These are phyloP conservation scores for Pipa parva DNA, from an alignment of 2,113 vertebrate genomes.

Conservation along the genomic window DNA sequence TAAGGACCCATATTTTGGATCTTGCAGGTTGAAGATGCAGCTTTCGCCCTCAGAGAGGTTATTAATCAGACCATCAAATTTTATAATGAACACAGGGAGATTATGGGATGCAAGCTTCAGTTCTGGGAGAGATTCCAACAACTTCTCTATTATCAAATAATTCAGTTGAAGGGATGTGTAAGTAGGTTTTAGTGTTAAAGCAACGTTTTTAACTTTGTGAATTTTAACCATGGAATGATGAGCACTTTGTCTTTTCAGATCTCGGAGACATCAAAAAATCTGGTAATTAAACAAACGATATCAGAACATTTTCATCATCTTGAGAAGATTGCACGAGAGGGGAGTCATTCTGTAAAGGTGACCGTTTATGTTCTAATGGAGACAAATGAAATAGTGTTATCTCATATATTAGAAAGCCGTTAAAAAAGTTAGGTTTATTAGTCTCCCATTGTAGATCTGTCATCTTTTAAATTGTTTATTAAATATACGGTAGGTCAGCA, in stretches of 20 bases:
- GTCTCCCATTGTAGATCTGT: too few relatives aligned
- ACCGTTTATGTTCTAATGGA: too few relatives aligned
- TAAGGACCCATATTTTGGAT: too few relatives aligned
- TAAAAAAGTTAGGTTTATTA: too few relatives aligned
- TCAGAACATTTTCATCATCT: not conserved
- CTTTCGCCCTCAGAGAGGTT: not conserved
- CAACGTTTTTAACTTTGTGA: too few relatives aligned
- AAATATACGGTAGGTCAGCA: too few relatives aligned
- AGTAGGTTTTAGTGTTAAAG: not conserved
- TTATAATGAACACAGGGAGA: not conserved
- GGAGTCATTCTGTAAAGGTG: too few relatives aligned
- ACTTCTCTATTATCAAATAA: not conserved
- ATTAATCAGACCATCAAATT: not conserved
- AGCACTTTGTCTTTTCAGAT: not conserved
- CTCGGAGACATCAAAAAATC: not conserved
- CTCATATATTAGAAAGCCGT: too few relatives aligned
- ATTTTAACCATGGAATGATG: too few relatives aligned
- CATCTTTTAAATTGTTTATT: too few relatives aligned
- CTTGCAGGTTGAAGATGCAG: conserved; percentile 5
- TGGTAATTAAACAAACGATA: not conserved
- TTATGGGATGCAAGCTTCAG: not conserved
- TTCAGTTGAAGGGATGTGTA: conserved; percentile 9
- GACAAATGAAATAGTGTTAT: too few relatives aligned
- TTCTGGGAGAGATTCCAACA: conserved; percentile 8
- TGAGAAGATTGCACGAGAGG: not conserved